Conservation (phyloP, 2,888 invertebrate genomes). For the Lagria hirta region DNA sequence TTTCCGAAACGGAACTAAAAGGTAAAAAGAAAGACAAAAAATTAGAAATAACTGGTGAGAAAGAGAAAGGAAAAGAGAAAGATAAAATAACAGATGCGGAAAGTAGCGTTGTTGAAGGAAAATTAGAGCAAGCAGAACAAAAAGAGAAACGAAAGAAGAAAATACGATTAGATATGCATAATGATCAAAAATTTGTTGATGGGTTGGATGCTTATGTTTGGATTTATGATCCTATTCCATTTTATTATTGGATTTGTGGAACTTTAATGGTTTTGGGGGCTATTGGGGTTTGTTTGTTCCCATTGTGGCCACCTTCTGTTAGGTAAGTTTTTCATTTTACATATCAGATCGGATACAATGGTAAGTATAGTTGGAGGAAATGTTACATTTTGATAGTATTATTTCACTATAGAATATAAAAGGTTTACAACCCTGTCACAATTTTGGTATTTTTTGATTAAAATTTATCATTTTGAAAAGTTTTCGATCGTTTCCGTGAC, state of each 20-base stretch:
- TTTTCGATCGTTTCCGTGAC: too few relatives aligned
- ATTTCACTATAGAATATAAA: too few relatives aligned
- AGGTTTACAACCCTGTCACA: too few relatives aligned
- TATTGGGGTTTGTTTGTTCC: constrained; percentile 95
- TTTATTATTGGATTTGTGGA: constrained; percentile 94
- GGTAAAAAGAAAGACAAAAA: constrained; percentile 62
- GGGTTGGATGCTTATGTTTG: constrained; percentile 95
- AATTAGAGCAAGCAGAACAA: constrained; percentile 49
- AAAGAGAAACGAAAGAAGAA: constrained; percentile 80
- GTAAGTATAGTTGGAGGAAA: too few relatives aligned
- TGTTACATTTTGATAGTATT: neutral
- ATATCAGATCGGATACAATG: neutral
- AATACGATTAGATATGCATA: constrained; percentile 96
- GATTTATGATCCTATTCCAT: constrained; percentile 96
- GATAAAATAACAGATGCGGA: constrained; percentile 56
- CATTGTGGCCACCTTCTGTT: constrained; percentile 96
- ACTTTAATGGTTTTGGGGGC: constrained; percentile 86
- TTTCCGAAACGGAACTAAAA: constrained; percentile 68
- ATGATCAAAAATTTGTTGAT: constrained; percentile 92
- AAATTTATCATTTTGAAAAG: too few relatives aligned
- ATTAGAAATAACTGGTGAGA: constrained; percentile 54
- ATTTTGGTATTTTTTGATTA: too few relatives aligned
- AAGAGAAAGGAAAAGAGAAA: constrained; percentile 56
- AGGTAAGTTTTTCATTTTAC: constrained; percentile 56
- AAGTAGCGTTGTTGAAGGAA: constrained; percentile 59